Percentiles rank a stretch among this genome's conserved stretches.
Conservation (phyloP, 2,113 vertebrate genomes). For the Bothrops jararaca region DNA sequence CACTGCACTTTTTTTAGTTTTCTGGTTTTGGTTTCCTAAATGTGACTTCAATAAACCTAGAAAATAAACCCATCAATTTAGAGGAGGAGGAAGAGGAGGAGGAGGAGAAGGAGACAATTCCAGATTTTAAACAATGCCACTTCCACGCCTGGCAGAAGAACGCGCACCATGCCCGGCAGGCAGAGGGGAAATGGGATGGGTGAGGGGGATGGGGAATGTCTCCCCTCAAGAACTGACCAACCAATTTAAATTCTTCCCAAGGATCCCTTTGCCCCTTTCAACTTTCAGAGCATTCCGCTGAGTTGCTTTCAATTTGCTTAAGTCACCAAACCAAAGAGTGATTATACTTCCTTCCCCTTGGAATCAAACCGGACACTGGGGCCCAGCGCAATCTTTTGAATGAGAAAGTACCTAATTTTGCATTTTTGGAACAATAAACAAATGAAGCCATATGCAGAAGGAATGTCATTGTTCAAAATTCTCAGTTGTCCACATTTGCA, state of each 20-base stretch:
- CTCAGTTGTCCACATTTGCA: not conserved
- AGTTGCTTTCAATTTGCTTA: not conserved
- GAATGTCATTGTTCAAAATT: not conserved
- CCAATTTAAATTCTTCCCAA: not conserved
- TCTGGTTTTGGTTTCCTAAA: not conserved
- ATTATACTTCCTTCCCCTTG: not conserved
- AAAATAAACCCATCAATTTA: not conserved
- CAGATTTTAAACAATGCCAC: not conserved
- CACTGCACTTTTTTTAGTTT: not conserved
- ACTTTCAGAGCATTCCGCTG: not conserved
- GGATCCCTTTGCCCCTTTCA: not conserved
- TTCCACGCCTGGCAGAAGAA: not conserved
- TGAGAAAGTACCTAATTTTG: not conserved
- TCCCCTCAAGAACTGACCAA: not conserved
- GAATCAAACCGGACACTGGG: not conserved
- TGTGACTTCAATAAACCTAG: not conserved
- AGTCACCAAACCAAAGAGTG: not conserved
- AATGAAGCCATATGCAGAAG: not conserved
- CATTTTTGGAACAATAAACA: not conserved
- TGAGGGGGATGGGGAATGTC: not conserved
- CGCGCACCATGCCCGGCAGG: not conserved
- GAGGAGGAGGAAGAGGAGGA: no score
- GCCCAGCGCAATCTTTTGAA: not conserved
- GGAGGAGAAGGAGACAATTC: no score
- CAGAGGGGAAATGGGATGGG: not conserved